Base-by-base conservation (phyloP, 2,888 invertebrate species). In the Agriopis marginaria region DNA sequence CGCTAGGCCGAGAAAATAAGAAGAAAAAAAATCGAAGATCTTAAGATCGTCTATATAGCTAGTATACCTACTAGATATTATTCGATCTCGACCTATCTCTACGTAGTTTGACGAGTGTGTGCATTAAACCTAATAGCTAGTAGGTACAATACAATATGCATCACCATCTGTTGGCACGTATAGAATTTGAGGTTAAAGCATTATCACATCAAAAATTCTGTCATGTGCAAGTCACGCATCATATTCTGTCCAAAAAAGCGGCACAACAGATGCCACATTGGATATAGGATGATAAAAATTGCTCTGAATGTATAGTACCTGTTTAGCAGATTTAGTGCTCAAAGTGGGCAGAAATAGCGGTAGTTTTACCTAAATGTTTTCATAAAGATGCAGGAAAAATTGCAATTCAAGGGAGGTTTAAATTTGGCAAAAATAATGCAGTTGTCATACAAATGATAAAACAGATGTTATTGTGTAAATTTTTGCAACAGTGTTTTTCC, bases 301-400 rank as follows among this genome's bases (percentile, higher is more conserved):
- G 75, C 55, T 75, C 65, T 71, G 76, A 76, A 76, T 76, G 70
- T 74, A 75, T 73, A 76, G 73, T 76, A 66, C 76, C 75, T 76
- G 68, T 58, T 76, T 76, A 75, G 42, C 55, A 70, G 59, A 60
- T 70, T 73, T 66, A 69, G 66, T 74, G 32, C 47, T 39, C 39
- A 62, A 56, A 70, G 73, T 75, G 75, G 75, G 72, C 51, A 70
- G 72, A 70, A 59, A 68, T 63, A 70, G 62, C 70, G 62, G 73
- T 69, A 39, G 49, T 63, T 47, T 56, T 69, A 42, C 40, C 63
- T 49, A 66, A 69, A 68, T 72, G 47, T 66, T 70, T 72, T 71
- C 53, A 63, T 51, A 72, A 68, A 45, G 63, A 63, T 68, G 51
- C 62, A 55, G 63, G 47, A 55, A 59, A 45, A 54, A 58, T 66